Percentiles rank a stretch among this genome's conserved stretches.
phyloP scores from a whole-genome alignment of 1,140 invertebrate genomes.

The Nomia melanderi region DNA sequence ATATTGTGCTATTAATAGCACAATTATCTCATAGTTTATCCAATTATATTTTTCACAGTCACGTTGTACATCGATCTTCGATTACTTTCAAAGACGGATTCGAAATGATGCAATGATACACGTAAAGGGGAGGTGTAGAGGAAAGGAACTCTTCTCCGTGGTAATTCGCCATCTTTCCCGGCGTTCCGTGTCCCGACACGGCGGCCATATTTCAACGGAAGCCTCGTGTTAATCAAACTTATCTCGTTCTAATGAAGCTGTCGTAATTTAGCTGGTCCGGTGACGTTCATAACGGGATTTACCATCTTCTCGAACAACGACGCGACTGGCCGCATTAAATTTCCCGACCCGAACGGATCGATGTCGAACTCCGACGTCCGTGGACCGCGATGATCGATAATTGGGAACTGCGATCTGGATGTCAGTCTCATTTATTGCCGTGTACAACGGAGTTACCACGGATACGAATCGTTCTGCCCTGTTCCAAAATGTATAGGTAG shows the following conservation, averaged over 20 bases:
- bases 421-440: background rate
- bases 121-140: too few relatives aligned
- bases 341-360: background rate
- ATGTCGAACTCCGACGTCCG: background rate
- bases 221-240: constrained; percentile 39
- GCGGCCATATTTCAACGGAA: constrained; percentile 5
- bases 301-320: background rate
- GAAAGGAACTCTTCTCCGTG: background rate
- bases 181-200: background rate
- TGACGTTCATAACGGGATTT: constrained; percentile 9
- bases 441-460: background rate
- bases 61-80: too few relatives aligned
- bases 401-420: background rate
- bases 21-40: too few relatives aligned
- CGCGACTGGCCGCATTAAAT: background rate
- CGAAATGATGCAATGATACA: too few relatives aligned
- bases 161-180: background rate
- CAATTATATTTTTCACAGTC: too few relatives aligned
- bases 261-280: constrained; percentile 9
- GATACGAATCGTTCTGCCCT: too few relatives aligned
- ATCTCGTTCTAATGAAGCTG: constrained; percentile 31
- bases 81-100: too few relatives aligned
- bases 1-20: too few relatives aligned
- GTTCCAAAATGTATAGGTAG: too few relatives aligned
- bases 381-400: background rate